Evolutionary conservation across 2,888 invertebrate genomes (phyloP), one percentile per base, ranked within the genome.

Genomic region (Sturmia bella): DNA sequence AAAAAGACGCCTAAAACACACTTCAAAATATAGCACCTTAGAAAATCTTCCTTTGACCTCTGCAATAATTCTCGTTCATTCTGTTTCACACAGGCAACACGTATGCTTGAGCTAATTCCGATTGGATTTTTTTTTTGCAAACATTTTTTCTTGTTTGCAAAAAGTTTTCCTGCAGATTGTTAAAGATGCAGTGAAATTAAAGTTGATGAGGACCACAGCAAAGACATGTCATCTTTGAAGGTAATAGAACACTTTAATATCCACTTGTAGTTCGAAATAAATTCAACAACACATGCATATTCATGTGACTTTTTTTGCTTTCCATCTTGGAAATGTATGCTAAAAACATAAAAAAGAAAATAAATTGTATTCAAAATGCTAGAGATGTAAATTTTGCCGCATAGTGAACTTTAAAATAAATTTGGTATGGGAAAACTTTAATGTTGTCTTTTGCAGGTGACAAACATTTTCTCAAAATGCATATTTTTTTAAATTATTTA

Each of bases 221-320:
- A 56, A 32, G 24, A 57, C 21, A 64, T 50, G 48, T 64, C 72
- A 63, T 9, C 17, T n/a, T n/a, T n/a, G 57, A 52, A 32, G 11
- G 64, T 72, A 78, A 78, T 32, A 43, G 1, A 66, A 66, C 45
- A 72, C 72, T 24, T 66, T 78, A 56, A 70, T 75, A 50, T 17
- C 24, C 48, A 59, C 48, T 48, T 57, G 70, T 15, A 19, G 39
- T 39, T n/a, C 7, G 13, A 37, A 64, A 21, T 15, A 56, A 37
- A 21, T 64, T 64, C 24, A 37, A 12, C 52, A 39, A 52, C 13
- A 24, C n/a, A 52, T 7, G 45, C 12, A 64, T 27, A 27, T 27
- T 27, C 27, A 27, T 27, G 27, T 6, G 6, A 27, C 27, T 27
- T 3, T 3, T 6, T 27, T 27, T 4, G 27, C 3, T 27, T 27